Base-by-base conservation (phyloP, 2,888 invertebrate genomes). In the Unio delphinus region DNA sequence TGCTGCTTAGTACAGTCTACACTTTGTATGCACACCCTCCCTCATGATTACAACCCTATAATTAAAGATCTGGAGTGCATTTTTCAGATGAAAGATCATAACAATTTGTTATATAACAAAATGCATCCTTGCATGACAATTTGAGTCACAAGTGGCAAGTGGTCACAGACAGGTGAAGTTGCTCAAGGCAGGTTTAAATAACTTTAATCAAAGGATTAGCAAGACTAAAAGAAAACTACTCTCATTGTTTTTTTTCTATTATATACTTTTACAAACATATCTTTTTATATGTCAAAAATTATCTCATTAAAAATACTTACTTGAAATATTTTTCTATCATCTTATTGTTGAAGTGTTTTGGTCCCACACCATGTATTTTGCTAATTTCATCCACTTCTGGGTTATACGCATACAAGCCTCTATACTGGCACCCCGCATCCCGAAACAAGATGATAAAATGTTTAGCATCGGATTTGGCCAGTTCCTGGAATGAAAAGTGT, bases 241-340 rank as follows among this genome's bases (percentile, higher is more conserved):
- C 15, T 15, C 15, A 15, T 45, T 45, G 15, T 45, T 30, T 3
- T 15, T 45, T 58, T 11, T 26, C 11, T 59, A 59, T 17, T 62
- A n/a, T 8, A 17, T 54, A 54, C 7, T 64, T n/a, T n/a, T 54
- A n/a, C 0, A 23, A 54, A 4, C 15, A 58, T 26, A 58, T 8
- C 11, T 26, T 58, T 15, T 11, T 26, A 23, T 58, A 11, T 58
- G 23, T 58, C 30, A 0, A 20, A 30, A 45, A 23, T 58, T 57
- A 28, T 4, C 15, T 58, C 23, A 15, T 11, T 8, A 8, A 26
- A 26, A 34, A 23, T 18, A 93, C 96, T 94, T 91, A 99, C 99
- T 99, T 99, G 93, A 98, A 99, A 92, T 99, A 99, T 91, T 95
- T 96, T 91, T 98, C 98, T 91, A 99, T 98, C 98, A 98, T 98